phyloP scores from a whole-genome alignment of 92 coral and sea anemone genomes.

The Meandrina meandrites region DNA sequence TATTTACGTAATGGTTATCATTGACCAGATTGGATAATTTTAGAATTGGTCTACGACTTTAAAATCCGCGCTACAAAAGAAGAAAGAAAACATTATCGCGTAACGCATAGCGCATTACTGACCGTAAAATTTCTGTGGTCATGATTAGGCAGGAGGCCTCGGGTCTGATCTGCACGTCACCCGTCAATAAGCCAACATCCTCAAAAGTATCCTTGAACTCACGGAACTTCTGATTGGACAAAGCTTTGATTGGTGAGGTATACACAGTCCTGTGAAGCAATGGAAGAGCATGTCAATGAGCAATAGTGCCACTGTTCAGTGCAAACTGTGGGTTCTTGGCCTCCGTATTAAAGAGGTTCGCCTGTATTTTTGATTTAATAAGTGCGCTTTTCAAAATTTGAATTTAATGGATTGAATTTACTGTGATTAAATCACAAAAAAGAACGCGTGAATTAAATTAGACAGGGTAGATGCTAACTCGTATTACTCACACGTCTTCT shows the following conservation, averaged over 20 bases:
- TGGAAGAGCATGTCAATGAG: not conserved
- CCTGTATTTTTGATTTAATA: no score
- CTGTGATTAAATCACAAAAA: not conserved
- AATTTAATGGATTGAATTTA: no score
- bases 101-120: not conserved
- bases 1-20: not conserved
- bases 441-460: no score
- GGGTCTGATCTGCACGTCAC: slow-evolving; percentile 94
- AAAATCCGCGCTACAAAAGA: not conserved
- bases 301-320: not conserved
- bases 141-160: slow-evolving; percentile 94
- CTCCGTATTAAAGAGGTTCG: no score
- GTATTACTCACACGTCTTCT: not conserved
- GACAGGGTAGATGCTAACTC: not conserved
- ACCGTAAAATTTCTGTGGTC: slow-evolving; percentile 98
- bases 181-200: slow-evolving; percentile 93
- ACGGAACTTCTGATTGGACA: slow-evolving; percentile 93
- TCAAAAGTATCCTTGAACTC: slow-evolving; percentile 91
- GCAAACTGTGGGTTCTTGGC: not conserved
- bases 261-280: slow-evolving; percentile 75
- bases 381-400: no score
- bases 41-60: not conserved
- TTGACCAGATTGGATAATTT: not conserved
- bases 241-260: slow-evolving; percentile 98
- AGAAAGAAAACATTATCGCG: not conserved